Evolutionary conservation across 2,797 vertebrate species (phyloP).

Genomic region (Kryptopterus vitreolus): DNA sequence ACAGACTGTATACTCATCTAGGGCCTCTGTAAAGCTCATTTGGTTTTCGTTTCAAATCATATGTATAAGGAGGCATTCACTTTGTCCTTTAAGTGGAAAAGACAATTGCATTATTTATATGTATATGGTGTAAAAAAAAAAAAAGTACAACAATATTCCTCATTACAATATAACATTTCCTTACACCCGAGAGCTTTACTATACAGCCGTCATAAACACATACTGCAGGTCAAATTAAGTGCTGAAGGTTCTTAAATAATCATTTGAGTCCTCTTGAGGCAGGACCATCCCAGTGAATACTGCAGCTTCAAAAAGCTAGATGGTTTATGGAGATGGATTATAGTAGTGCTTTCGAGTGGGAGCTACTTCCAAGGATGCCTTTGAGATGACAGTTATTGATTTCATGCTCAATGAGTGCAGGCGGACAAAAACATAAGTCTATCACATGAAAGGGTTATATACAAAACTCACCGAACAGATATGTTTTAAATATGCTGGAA

Average conservation of each 20-base stretch:
- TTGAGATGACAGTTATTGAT: conserved; percentile 76
- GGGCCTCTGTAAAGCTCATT: not conserved
- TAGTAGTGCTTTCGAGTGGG: conserved; percentile 58
- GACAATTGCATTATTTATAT: not conserved
- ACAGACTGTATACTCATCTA: conserved; percentile 39
- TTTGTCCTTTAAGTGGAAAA: not conserved
- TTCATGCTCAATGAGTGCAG: conserved; percentile 69
- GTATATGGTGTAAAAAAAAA: not conserved
- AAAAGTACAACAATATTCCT: not conserved
- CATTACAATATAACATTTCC: conserved; percentile 15
- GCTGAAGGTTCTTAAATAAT: conserved; percentile 69
- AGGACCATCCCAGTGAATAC: conserved; percentile 64
- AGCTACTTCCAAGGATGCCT: conserved; percentile 69
- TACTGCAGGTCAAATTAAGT: conserved; percentile 63
- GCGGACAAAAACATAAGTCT: conserved; percentile 64
- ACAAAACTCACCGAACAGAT: conserved; percentile 56
- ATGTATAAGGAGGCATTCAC: not conserved
- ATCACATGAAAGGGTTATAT: conserved; percentile 73
- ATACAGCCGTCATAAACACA: conserved; percentile 67
- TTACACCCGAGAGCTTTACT: conserved; percentile 30
- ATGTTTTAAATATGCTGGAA: conserved; percentile 35
- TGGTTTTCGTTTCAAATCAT: conserved; percentile 2
- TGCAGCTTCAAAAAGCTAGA: conserved; percentile 69
- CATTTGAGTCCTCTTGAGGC: conserved; percentile 67
- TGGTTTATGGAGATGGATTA: conserved; percentile 67